These are phyloP conservation scores for Glyphotaelius pellucidus DNA, from an alignment of 2,888 invertebrate genomes.

Conservation along the genomic window DNA sequence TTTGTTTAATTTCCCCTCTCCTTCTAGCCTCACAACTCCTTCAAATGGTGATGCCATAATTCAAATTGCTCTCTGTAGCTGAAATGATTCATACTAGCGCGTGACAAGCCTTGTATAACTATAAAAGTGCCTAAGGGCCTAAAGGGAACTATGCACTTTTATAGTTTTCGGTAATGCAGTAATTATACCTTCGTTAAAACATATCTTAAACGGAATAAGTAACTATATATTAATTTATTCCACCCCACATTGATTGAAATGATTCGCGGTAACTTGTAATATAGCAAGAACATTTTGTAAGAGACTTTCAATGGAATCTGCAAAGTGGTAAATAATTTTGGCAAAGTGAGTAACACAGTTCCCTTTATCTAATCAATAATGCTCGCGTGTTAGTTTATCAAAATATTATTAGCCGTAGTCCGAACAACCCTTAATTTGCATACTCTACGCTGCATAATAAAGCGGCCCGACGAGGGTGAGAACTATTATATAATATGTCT, in stretches of 20 bases:
- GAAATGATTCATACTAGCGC: no score
- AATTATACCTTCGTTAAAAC: not conserved
- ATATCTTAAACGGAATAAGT: no score
- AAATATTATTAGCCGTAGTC: slow-evolving; percentile 22
- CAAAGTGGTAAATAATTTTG: not conserved
- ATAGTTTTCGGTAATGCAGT: not conserved
- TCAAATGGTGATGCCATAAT: no score
- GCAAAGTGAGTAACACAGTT: not conserved
- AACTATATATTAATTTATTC: no score
- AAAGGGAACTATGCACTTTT: not conserved
- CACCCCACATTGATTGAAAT: no score
- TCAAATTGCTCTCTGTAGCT: no score
- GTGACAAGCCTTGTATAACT: no score
- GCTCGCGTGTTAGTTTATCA: slow-evolving; percentile 40
- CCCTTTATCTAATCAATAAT: slow-evolving; percentile 30
- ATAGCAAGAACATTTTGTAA: not conserved
- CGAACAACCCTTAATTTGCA: slow-evolving; percentile 30
- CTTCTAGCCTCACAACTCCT: no score
- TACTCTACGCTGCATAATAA: slow-evolving; percentile 33
- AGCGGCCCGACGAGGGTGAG: slow-evolving; percentile 22
- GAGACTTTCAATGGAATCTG: not conserved
- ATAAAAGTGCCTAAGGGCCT: no score
- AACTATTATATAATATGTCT: not conserved
- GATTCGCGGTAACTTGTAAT: not conserved
- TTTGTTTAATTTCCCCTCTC: no score